Base-by-base conservation (phyloP, 2,888 invertebrate genomes). In the Parelbella ahira region DNA sequence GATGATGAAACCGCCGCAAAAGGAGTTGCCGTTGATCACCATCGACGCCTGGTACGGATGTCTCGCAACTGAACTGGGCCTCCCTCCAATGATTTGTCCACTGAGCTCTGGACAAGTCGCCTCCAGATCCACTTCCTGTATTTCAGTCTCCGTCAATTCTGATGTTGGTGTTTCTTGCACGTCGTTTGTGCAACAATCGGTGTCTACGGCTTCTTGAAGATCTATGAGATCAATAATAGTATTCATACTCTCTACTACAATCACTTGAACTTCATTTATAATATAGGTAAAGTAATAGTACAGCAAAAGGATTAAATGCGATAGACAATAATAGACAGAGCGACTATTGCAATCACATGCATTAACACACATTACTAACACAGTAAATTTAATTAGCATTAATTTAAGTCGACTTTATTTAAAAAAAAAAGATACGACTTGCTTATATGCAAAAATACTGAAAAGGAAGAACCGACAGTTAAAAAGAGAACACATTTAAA, bases 1-100 rank as follows among this genome's bases (percentile, higher is more conserved):
- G 52, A 88, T 72, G 41, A 88, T 79, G 50, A 87, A 86, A 0
- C 88, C 88, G 6, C 88, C 88, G 45, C 88, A 88, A 56, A 87
- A 86, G 0, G 86, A 80, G 58, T 81, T 87, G 0, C 82, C 73
- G 42, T 88, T 87, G 3, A 86, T 46, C 21, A 88, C 74, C 81
- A 88, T 83, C 0, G 84, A 82, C 45, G 79, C 87, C 51, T 56
- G 54, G 34, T 66, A 83, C 0, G 88, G 88, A 19, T 84, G 83
- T 21, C 84, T 54, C 27, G 63, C 68, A 4, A 88, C 72, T 0
- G 83, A 78, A 12, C 83, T 83, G 0, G 81, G 64, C 11, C 69
- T 54, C 0, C 88, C 87, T 0, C 87, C 87, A 3, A 87, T 84
- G 25, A 87, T 87, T 64, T 87, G 84, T 0, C 83, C 86, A 12